phyloP scores from a whole-genome alignment of 2,888 invertebrate genomes.

The Doris montereyensis region DNA sequence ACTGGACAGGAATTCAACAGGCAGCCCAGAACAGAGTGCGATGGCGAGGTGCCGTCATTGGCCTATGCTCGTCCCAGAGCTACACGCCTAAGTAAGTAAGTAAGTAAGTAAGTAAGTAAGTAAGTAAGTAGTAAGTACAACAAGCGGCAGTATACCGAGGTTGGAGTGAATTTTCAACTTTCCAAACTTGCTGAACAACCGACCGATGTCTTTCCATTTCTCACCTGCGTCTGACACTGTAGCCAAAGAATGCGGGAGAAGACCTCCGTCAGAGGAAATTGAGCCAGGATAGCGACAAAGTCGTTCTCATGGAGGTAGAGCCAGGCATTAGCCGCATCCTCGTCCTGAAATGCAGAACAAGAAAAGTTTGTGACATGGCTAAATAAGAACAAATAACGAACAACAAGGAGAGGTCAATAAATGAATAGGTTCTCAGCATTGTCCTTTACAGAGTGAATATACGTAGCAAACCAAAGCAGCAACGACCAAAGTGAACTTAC shows the following conservation, averaged over 20 bases:
- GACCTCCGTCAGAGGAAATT: slow-evolving; percentile 81
- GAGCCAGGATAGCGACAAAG: slow-evolving; percentile 83
- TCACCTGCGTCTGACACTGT: slow-evolving; percentile 55
- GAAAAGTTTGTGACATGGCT: no score
- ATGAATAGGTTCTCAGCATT: no score
- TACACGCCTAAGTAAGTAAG: no score
- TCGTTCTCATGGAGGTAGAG: slow-evolving; percentile 81
- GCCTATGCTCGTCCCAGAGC: no score
- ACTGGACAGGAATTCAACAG: no score
- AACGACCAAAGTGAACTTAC: slow-evolving; percentile 47
- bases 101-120: not conserved
- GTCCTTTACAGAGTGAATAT: no score
- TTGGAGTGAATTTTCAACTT: not conserved
- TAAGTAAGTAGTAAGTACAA: no score
- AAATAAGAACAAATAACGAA: no score
- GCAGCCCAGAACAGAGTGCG: no score
- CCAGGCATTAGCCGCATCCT: slow-evolving; percentile 77
- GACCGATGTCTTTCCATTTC: not conserved
- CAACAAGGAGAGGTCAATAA: no score
- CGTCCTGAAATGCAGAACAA: slow-evolving; percentile 74
- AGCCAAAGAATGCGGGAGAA: slow-evolving; percentile 76
- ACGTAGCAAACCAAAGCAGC: no score
- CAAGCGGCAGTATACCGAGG: not conserved
- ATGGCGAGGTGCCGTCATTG: no score
- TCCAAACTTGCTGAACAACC: not conserved